Conservation (phyloP, 2,888 invertebrate genomes). For the Meteorus cinctellus region DNA sequence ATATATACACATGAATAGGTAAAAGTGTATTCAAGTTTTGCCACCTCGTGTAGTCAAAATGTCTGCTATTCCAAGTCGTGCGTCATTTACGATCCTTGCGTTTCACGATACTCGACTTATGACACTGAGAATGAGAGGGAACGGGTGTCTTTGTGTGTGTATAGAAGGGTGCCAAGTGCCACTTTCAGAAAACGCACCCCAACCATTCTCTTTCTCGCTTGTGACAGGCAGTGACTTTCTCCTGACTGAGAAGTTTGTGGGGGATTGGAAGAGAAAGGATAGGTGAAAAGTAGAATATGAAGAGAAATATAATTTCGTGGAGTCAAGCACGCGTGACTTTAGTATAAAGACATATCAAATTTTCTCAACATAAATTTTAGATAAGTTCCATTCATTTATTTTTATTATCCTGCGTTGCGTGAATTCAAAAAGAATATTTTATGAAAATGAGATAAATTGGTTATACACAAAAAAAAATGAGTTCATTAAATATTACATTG, state of each 20-base stretch:
- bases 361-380: neutral
- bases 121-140: constrained; percentile 14
- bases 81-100: constrained; percentile 38
- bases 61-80: constrained; percentile 26
- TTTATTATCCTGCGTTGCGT: no score
- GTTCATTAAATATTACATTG: no score
- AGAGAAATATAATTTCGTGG: neutral
- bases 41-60: constrained; percentile 34
- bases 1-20: neutral
- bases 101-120: constrained; percentile 31
- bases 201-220: constrained; percentile 14
- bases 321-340: neutral
- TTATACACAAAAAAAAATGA: no score
- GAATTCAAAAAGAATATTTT: no score
- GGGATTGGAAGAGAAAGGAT: neutral
- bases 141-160: neutral
- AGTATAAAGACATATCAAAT: neutral
- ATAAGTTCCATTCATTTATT: neutral
- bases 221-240: constrained; percentile 20
- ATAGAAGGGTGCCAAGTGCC: constrained; percentile 33
- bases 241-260: constrained; percentile 8
- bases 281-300: neutral
- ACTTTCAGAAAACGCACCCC: constrained; percentile 33
- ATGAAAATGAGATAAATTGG: no score
- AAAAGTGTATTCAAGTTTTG: constrained; percentile 28